These are phyloP conservation scores for Sebastes kiyomatsui DNA, from an alignment of 2,797 vertebrate species.

Conservation along the genomic window DNA sequence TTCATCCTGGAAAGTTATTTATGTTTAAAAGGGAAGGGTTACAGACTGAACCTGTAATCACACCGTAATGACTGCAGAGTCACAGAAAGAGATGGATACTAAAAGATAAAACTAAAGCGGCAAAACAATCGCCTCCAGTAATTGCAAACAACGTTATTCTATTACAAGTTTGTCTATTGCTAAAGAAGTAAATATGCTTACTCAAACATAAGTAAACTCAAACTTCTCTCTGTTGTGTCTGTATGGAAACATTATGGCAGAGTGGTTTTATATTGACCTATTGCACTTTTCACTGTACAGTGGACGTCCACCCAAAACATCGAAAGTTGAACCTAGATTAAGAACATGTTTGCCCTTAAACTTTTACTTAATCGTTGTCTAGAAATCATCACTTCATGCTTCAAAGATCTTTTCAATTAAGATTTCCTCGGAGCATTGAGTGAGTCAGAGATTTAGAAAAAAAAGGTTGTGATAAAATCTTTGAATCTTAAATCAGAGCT, in stretches of 20 bases:
- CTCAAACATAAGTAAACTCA: neutral
- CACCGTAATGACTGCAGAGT: constrained; percentile 40
- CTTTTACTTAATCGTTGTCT: neutral
- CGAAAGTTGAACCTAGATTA: neutral
- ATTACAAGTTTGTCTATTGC: neutral
- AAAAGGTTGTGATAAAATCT: constrained; percentile 30
- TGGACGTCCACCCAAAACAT: neutral
- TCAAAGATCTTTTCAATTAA: constrained; percentile 26
- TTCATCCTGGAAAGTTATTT: constrained; percentile 49
- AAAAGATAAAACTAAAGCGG: constrained; percentile 2
- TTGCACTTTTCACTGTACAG: neutral
- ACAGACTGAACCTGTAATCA: constrained; percentile 39
- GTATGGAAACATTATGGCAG: neutral
- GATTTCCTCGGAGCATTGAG: neutral
- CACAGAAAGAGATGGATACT: constrained; percentile 25
- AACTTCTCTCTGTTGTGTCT: neutral
- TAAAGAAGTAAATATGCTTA: neutral
- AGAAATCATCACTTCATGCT: constrained; percentile 24
- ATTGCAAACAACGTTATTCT: constrained; percentile 25
- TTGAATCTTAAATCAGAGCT: constrained; percentile 37
- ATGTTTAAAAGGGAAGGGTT: constrained; percentile 39
- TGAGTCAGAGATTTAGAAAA: neutral
- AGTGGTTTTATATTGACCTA: neutral
- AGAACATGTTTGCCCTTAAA: neutral
- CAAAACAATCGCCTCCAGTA: constrained; percentile 14